These are phyloP conservation scores for Phalacrocorax aristotelis DNA, from an alignment of 2,113 vertebrate species.

Conservation along the genomic window DNA sequence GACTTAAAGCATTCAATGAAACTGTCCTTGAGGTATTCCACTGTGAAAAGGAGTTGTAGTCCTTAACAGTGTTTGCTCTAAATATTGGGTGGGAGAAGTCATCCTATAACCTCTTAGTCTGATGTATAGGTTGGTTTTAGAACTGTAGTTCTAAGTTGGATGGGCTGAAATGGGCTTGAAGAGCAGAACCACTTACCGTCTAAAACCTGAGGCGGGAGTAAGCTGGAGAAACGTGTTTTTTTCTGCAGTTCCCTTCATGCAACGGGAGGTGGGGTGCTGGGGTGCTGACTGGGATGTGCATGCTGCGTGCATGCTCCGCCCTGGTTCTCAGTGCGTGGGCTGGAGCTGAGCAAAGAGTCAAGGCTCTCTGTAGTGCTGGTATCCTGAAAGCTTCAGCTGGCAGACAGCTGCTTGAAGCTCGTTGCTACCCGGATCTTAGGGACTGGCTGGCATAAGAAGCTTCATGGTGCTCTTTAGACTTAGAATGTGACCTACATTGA, in stretches of 20 bases:
- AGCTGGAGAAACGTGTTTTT: not conserved
- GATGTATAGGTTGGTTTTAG: not conserved
- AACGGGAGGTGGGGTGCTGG: not conserved
- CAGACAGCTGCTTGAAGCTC: not conserved
- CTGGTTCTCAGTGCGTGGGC: not conserved
- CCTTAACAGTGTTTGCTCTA: not conserved
- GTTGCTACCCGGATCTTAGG: fast-evolving
- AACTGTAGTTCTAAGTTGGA: not conserved
- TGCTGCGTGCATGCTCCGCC: not conserved
- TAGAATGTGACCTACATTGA: not conserved
- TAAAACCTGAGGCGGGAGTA: not conserved
- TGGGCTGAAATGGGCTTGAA: not conserved
- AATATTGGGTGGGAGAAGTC: not conserved
- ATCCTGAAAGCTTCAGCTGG: not conserved
- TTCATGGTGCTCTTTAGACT: not conserved
- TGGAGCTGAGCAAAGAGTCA: not conserved
- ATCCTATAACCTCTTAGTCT: not conserved
- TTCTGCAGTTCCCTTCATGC: not conserved
- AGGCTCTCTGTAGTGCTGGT: not conserved
- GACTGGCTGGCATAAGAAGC: not conserved
- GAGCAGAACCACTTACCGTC: not conserved
- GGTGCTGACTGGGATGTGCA: not conserved
- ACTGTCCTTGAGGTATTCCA: not conserved
- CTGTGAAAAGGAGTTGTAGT: not conserved
- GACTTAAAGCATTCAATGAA: not conserved